These are phyloP conservation scores for Chydorus sphaericus DNA, from an alignment of 2,888 invertebrate genomes.

Conservation along the genomic window DNA sequence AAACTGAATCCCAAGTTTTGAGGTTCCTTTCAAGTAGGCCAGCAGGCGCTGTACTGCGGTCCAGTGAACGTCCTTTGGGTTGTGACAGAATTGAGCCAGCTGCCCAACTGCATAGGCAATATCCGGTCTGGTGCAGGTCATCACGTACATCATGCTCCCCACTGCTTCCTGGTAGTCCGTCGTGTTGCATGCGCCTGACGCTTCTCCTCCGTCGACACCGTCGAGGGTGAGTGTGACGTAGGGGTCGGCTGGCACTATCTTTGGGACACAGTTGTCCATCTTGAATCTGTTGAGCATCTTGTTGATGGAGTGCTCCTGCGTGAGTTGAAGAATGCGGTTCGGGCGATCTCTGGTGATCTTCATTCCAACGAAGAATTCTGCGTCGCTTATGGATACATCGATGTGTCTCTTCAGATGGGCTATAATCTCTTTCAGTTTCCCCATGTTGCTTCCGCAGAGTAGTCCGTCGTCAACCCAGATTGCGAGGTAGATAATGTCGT, in stretches of 20 bases:
- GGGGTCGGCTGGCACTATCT: neutral
- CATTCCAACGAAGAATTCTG: neutral
- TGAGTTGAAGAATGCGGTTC: neutral
- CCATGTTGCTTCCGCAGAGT: neutral
- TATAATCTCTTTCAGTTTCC: neutral
- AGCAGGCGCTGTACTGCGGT: no score
- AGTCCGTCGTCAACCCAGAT: neutral
- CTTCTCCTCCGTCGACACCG: neutral
- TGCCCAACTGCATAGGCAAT: conserved; percentile 2
- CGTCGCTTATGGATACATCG: neutral
- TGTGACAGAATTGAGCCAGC: neutral
- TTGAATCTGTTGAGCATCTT: neutral
- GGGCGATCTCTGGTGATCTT: neutral
- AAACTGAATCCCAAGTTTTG: conserved; percentile 6
- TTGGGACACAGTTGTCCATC: neutral
- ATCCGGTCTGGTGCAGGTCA: neutral
- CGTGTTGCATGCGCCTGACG: neutral
- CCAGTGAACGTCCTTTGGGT: neutral
- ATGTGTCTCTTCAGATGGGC: neutral
- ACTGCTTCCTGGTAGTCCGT: neutral
- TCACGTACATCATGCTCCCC: no score
- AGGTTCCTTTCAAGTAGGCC: conserved; percentile 7
- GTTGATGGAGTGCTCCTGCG: neutral
- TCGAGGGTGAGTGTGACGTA: neutral
- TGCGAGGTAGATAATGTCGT: neutral